These are phyloP conservation scores for pig (Sus scrofa) DNA, from an alignment of 2,113 vertebrate genomes.

Conservation along the genomic window T2T-Sscrofa CM000814.6:56906001-56906500, in stretches of 20 bases:
- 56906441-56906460: background rate
- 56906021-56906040: background rate
- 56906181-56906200: background rate
- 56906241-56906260: background rate
- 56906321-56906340: slow-evolving; percentile 16
- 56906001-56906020: background rate
- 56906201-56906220: background rate
- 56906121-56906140: background rate
- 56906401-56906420: background rate
- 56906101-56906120: background rate
- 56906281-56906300: background rate
- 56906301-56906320: background rate
- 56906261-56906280: background rate
- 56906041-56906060: background rate
- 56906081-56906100: background rate
- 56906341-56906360: background rate
- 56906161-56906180: background rate
- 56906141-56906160: background rate
- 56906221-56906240: background rate
- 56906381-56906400: background rate
- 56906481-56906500: background rate
- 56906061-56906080: background rate
- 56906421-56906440: background rate
- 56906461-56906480: background rate
- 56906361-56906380: background rate